These are phyloP conservation scores for Elmis aenea DNA, from an alignment of 2,888 invertebrate species.

Conservation along the genomic window DNA sequence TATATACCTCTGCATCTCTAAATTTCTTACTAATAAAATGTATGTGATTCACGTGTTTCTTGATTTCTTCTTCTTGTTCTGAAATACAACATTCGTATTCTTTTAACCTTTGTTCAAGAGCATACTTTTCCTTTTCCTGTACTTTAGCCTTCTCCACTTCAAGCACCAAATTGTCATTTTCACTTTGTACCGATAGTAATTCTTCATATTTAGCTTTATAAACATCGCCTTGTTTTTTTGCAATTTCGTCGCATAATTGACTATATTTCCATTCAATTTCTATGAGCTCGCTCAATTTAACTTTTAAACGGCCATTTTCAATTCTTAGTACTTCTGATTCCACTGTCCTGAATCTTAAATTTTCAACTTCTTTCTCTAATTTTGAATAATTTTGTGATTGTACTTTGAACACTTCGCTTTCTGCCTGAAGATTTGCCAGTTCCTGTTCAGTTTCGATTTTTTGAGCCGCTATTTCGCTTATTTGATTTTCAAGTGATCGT, in stretches of 20 bases:
- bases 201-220: slow-evolving; percentile 41
- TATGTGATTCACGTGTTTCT: slow-evolving; percentile 51
- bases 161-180: slow-evolving; percentile 32
- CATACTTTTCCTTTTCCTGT: slow-evolving; percentile 50
- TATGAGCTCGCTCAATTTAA: slow-evolving; percentile 32
- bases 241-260: slow-evolving; percentile 32
- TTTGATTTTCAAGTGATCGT: too few species aligned
- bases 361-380: slow-evolving; percentile 30
- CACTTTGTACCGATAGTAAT: slow-evolving; percentile 33
- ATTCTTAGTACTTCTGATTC: slow-evolving; percentile 39
- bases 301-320: slow-evolving; percentile 36
- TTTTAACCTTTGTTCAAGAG: slow-evolving; percentile 48
- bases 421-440: slow-evolving; percentile 15
- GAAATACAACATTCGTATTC: slow-evolving; percentile 53
- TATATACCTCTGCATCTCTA: slow-evolving; percentile 41
- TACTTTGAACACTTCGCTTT: slow-evolving; percentile 25
- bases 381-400: slow-evolving; percentile 17
- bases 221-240: slow-evolving; percentile 41
- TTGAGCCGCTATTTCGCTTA: too few species aligned
- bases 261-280: slow-evolving; percentile 37
- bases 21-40: slow-evolving; percentile 45
- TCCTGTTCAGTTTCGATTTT: slow-evolving; percentile 14
- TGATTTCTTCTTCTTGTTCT: slow-evolving; percentile 56
- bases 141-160: slow-evolving; percentile 35
- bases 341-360: slow-evolving; percentile 29